Percentiles rank a stretch among this genome's conserved stretches.
phyloP scores from a whole-genome alignment of 2,888 invertebrate genomes.

The Baronia brevicornis region DNA sequence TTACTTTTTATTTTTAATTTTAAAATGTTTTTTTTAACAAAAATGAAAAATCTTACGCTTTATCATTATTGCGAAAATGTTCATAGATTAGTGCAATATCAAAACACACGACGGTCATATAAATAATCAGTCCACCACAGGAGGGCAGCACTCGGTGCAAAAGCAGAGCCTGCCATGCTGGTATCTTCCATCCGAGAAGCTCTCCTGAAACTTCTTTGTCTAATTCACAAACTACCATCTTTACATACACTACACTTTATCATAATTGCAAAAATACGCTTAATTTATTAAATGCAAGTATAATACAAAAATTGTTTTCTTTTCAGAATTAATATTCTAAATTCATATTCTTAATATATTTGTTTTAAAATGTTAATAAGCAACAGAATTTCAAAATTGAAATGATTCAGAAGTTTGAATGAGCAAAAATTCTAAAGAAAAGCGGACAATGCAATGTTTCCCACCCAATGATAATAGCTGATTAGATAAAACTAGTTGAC shows the following conservation, averaged over 20 bases:
- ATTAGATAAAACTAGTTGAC: slow-evolving; percentile 57
- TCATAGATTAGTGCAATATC: slow-evolving; percentile 80
- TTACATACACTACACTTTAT: slow-evolving; percentile 15
- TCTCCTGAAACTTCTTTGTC: slow-evolving; percentile 59
- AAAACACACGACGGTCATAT: slow-evolving; percentile 79
- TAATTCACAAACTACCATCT: slow-evolving; percentile 62
- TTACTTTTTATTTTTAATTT: too few relatives aligned
- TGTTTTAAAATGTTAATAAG: too few relatives aligned
- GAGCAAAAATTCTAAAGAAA: too few relatives aligned
- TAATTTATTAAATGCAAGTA: too few relatives aligned
- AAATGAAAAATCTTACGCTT: slow-evolving; percentile 47
- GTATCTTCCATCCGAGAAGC: slow-evolving; percentile 53
- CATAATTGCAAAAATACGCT: slow-evolving; percentile 6
- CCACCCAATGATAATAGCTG: slow-evolving; percentile 54
- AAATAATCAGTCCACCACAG: slow-evolving; percentile 76
- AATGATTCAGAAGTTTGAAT: too few relatives aligned
- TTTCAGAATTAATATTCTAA: slow-evolving; percentile 10
- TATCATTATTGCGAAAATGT: slow-evolving; percentile 77
- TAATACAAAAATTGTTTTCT: too few relatives aligned
- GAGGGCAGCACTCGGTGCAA: slow-evolving; percentile 60
- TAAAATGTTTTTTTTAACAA: too few relatives aligned
- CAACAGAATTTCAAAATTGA: too few relatives aligned
- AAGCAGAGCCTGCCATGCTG: slow-evolving; percentile 59
- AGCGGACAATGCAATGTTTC: slow-evolving; percentile 30
- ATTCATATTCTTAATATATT: background rate